Evolutionary conservation across 2,113 vertebrate species (phyloP), one percentile per base, ranked within the genome.

Genomic region (Hypanus sabinus): DNA sequence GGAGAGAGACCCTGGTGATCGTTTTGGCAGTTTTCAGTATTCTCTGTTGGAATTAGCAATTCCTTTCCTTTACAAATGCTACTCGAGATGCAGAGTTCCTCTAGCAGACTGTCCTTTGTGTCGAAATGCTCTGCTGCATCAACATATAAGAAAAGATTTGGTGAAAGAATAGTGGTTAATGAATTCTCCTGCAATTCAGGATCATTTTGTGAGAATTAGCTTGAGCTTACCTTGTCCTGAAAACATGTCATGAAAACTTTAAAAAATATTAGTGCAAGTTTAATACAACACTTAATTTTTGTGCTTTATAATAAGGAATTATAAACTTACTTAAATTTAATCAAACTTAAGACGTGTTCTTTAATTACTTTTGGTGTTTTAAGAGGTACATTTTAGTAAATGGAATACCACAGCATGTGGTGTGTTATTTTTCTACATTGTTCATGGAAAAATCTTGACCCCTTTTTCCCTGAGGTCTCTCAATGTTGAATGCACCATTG

Each of bases 251-350:
- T 88, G 27, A 88, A 30, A 62, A 88, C 5, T 9, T 71, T 33
- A 70, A 92, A 70, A 75, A 93, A 27, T 93, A 24, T 73, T 93
- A 20, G 46, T 30, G 62, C 30, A 33, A 90, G 60, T 90, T 90
- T 65, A 14, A 90, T 7, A 68, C 60, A 46, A 55, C 55, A 68
- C 3, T 90, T 90, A 90, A 65, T 90, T 90, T 90, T 90, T 68
- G 33, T 90, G 85, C 11, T 68, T 90, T 90, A 90, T 90, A 57
- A 65, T 65, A 33, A 65, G 46, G 2, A 33, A 33, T 65, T n/a
- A 62, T 88, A 88, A 88, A 65, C 60, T 65, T 18, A 65, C 60
- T 65, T 18, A n/a, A 65, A 65, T 5, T 60, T 33, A 33, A n/a
- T n/a, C 46, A 46, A 46, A 46, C 46, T 46, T 90, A 33, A 36